Percentiles rank a stretch among this genome's conserved stretches.
Evolutionary conservation across 92 coral and sea anemone genomes (phyloP).

Genomic region (Actinernus sp.): DNA sequence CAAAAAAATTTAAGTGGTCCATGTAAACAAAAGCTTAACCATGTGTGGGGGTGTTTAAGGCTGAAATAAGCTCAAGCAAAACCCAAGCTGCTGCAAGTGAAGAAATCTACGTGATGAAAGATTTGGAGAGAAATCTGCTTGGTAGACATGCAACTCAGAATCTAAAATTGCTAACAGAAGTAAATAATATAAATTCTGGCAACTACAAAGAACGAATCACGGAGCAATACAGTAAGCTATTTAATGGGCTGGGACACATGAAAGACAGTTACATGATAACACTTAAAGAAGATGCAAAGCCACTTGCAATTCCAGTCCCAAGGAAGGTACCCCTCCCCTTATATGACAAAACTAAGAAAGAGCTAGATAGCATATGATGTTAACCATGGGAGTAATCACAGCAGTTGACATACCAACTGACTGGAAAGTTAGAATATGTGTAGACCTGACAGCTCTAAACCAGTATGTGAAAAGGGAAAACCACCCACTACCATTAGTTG

Average conservation of each 20-base stretch:
- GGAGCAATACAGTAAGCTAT: not conserved
- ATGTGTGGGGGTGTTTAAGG: no score
- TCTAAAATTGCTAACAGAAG: not conserved
- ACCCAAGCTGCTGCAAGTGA: no score
- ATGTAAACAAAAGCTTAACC: no score
- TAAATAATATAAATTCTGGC: not conserved
- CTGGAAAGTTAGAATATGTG: no score
- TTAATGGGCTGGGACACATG: not conserved
- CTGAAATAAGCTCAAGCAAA: no score
- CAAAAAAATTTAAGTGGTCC: no score
- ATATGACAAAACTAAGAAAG: conserved; percentile 6
- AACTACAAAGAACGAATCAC: not conserved
- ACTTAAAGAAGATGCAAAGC: not conserved
- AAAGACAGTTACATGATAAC: not conserved
- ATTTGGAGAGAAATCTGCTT: not conserved
- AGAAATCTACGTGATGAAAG: not conserved
- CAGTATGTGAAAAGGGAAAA: no score
- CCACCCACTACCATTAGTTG: no score
- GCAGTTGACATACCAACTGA: no score
- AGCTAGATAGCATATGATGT: conserved; percentile 44
- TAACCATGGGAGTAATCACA: no score
- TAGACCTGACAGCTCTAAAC: no score
- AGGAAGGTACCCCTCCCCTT: not conserved
- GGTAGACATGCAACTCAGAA: not conserved
- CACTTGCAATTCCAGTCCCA: not conserved